Evolutionary conservation across 2,888 invertebrate genomes (phyloP), one percentile per base, ranked within the genome.

Genomic region (Cantharis nigra): DNA sequence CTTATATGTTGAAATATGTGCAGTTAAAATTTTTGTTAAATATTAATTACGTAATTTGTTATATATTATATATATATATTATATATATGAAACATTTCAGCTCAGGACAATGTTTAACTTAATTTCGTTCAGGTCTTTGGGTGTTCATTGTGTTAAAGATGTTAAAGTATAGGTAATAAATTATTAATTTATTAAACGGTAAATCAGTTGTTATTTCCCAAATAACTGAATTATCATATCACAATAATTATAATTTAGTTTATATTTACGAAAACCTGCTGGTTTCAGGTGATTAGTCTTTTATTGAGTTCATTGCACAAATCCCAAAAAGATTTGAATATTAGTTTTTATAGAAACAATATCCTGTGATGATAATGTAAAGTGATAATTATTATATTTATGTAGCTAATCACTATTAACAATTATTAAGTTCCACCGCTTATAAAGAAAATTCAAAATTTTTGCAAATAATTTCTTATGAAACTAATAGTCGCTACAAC

Each of bases 31-130:
- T 82, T 85, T 81, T 81, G 80, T 83, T 82, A 79, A 72, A 76
- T 72, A 83, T 82, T 82, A 74, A 80, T 85, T 85, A 84, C 81
- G 84, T 83, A 71, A 78, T 77, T 71, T 85, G 86, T 85, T 86
- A 86, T 87, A 87, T 49, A 49, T 49, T 49, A 49, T 87, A 87
- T 87, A 85, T 85, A 16, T 16, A 16, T 16, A 16, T 16, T 16
- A 16, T 16, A 87, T 88, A 87, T 87, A 86, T 87, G 87, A 87
- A 86, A 87, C 87, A 86, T 87, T 86, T 80, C 80, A 81, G 82
- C 80, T 83, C 83, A 85, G 86, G 86, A 83, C 80, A 85, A 85
- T 86, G 86, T 86, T 86, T 82, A 82, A 72, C 73, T 63, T 73
- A 16, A 28, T 18, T 64, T 30, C 63, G 26, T 75, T 76, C 33